Evolutionary conservation across 1,140 invertebrate genomes (phyloP).

Genomic region (Anastatus disparis): DNA sequence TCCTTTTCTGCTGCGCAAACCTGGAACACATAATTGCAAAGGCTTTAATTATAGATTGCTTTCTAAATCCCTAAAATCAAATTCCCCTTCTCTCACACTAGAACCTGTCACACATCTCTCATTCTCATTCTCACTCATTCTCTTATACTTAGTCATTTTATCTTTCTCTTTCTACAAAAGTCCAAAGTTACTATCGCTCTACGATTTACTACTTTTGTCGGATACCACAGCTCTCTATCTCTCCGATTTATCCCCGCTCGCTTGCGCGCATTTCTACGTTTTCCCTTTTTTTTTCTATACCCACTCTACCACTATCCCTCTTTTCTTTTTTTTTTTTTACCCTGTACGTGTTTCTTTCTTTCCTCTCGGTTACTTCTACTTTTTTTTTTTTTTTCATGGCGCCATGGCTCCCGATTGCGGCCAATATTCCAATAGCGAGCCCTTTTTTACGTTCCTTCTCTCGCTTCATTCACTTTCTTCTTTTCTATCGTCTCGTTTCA

Average conservation of each 20-base stretch:
- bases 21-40: slow-evolving; percentile 29
- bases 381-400: too few relatives aligned
- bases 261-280: not conserved
- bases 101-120: not conserved
- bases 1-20: too few relatives aligned
- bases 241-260: slow-evolving; percentile 8
- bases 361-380: too few relatives aligned
- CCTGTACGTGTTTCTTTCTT: slow-evolving; percentile 4
- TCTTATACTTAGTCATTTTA: not conserved
- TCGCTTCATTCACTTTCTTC: too few relatives aligned
- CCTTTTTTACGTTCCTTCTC: too few relatives aligned
- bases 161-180: too few relatives aligned
- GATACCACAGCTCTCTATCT: slow-evolving; percentile 13
- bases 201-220: slow-evolving; percentile 26
- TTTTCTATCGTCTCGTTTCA: not conserved
- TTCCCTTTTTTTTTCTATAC: not conserved
- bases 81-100: not conserved
- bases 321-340: slow-evolving; percentile 7
- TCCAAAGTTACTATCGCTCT: not conserved
- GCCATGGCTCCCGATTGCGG: slow-evolving; percentile 13
- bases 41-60: slow-evolving; percentile 20
- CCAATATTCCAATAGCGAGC: slow-evolving; percentile 32
- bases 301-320: not conserved
- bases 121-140: not conserved
- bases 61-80: not conserved